Conservation (phyloP, 2,888 invertebrate genomes). For the Eupithecia centaureata region DNA sequence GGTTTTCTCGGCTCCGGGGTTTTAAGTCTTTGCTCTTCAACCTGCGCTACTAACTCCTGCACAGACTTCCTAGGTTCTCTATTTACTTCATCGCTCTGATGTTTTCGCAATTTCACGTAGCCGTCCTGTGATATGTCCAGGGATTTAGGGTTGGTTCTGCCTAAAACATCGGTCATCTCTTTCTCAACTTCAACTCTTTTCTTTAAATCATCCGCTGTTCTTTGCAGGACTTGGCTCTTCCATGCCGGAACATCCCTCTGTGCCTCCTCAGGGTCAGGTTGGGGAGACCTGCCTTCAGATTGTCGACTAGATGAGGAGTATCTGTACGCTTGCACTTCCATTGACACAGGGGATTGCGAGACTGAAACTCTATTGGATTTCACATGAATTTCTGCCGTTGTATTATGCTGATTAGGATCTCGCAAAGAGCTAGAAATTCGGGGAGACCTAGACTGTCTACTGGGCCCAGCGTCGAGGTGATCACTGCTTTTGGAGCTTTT, state of each 20-base stretch:
- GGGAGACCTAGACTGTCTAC: constrained; percentile 63
- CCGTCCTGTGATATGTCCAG: constrained; percentile 80
- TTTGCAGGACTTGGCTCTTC: constrained; percentile 79
- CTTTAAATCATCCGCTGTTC: constrained; percentile 76
- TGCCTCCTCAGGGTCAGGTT: constrained; percentile 59
- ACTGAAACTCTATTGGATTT: constrained; percentile 71
- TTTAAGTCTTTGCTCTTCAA: constrained; percentile 79
- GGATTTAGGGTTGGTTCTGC: constrained; percentile 62
- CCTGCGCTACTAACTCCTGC: constrained; percentile 86
- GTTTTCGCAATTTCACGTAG: constrained; percentile 77
- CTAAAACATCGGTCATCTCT: constrained; percentile 68
- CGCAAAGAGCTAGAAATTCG: constrained; percentile 49
- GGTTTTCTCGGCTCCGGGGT: constrained; percentile 72
- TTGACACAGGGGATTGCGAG: constrained; percentile 72
- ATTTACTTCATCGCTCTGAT: constrained; percentile 61
- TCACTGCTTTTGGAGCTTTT: constrained; percentile 76
- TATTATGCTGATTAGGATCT: constrained; percentile 62
- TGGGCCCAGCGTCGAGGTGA: constrained; percentile 71
- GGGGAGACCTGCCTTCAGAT: constrained; percentile 67
- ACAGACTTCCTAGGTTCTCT: constrained; percentile 82
- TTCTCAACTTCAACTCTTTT: constrained; percentile 72
- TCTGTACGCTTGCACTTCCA: constrained; percentile 65
- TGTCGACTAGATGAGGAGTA: constrained; percentile 68
- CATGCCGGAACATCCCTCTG: constrained; percentile 61
- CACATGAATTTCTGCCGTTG: constrained; percentile 78